Percentiles rank a stretch among this genome's conserved stretches.
These are phyloP conservation scores for Hyles lineata DNA, from an alignment of 2,888 invertebrate species.

Conservation along the genomic window DNA sequence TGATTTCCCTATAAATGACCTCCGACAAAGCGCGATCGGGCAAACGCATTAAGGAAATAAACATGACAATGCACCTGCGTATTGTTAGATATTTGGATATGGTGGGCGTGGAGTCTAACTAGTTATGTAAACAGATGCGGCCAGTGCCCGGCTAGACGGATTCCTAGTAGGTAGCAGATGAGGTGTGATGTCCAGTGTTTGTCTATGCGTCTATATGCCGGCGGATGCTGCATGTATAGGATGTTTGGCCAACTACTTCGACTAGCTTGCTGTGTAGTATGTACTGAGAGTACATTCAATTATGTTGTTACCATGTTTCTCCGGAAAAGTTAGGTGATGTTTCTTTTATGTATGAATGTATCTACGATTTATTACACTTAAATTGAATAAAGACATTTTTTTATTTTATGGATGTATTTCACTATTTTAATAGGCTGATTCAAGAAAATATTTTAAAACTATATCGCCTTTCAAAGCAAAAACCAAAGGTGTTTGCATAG, in stretches of 20 bases:
- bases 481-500: conserved; percentile 52
- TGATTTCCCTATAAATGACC: background rate
- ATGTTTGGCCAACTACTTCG: conserved; percentile 3
- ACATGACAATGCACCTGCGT: conserved; percentile 61
- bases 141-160: conserved; percentile 63
- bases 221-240: conserved; percentile 25
- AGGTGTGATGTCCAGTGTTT: conserved; percentile 22
- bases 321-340: background rate
- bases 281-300: background rate
- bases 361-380: too few species aligned
- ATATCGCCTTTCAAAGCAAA: conserved; percentile 43
- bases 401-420: too few species aligned
- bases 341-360: background rate
- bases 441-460: conserved; percentile 17
- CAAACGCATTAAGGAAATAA: background rate
- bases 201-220: background rate
- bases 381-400: too few species aligned
- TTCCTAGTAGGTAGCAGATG: conserved; percentile 60
- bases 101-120: conserved; percentile 69
- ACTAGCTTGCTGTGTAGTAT: background rate
- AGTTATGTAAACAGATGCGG: conserved; percentile 75
- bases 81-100: conserved; percentile 61
- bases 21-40: background rate
- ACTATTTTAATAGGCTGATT: background rate
- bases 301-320: background rate